Evolutionary conservation across 2,797 vertebrate genomes (phyloP).

Genomic region (Takifugu rubripes): DNA sequence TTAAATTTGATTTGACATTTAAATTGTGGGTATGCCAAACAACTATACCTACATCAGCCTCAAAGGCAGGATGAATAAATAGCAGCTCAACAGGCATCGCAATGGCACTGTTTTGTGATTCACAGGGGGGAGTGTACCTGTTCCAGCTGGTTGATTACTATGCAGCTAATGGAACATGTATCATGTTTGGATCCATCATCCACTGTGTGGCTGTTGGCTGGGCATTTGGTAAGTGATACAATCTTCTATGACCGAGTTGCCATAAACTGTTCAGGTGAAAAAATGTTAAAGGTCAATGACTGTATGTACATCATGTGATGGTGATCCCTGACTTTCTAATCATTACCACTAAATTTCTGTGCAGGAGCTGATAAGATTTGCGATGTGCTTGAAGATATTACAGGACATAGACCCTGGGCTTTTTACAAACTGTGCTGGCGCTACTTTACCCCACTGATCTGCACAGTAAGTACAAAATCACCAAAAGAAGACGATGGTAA

Average conservation of each 20-base stretch:
- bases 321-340: neutral
- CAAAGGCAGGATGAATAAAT: neutral
- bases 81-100: too few species aligned
- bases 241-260: too few species aligned
- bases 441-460: constrained; percentile 29
- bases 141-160: constrained; percentile 89
- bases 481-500: neutral
- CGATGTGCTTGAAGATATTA: constrained; percentile 19
- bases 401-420: constrained; percentile 20
- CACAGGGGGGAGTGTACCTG: constrained; percentile 86
- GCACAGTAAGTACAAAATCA: constrained; percentile 18
- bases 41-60: neutral
- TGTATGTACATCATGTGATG: too few species aligned
- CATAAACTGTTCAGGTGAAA: too few species aligned
- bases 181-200: constrained; percentile 77
- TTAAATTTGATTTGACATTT: neutral
- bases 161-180: constrained; percentile 77
- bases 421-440: constrained; percentile 31
- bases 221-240: neutral
- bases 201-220: constrained; percentile 59
- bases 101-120: too few species aligned
- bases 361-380: constrained; percentile 24
- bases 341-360: neutral
- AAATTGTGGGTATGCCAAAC: neutral
- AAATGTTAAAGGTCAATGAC: neutral